Conservation (phyloP, 2,113 vertebrate genomes). For the Hemibagrus wyckioides region DNA sequence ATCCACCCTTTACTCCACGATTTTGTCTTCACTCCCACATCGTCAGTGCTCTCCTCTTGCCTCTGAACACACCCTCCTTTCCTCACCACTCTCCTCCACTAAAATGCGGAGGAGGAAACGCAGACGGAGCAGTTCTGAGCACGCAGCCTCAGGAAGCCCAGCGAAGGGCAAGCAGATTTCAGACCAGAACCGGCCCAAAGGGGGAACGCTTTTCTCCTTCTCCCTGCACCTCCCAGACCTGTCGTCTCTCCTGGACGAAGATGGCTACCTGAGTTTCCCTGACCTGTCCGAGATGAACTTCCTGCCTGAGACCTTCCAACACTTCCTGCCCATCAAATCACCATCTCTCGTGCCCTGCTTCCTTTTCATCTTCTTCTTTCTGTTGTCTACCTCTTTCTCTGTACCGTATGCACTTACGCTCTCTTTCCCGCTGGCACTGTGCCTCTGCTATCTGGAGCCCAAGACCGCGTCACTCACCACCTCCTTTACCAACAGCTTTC, state of each 20-base stretch:
- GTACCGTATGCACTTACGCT: constrained; percentile 96
- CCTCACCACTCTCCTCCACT: constrained; percentile 75
- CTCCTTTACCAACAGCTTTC: constrained; percentile 95
- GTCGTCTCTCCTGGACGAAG: constrained; percentile 89
- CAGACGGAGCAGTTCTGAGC: constrained; percentile 76
- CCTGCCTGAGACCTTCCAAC: constrained; percentile 87
- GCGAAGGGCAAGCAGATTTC: constrained; percentile 76
- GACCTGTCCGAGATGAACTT: constrained; percentile 87
- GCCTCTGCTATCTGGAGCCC: constrained; percentile 99
- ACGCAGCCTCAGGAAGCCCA: constrained; percentile 69
- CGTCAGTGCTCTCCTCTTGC: constrained; percentile 74
- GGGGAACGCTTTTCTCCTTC: constrained; percentile 93
- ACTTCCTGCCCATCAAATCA: constrained; percentile 91
- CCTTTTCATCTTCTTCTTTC: constrained; percentile 98
- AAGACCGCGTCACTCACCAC: constrained; percentile 96
- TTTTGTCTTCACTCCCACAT: constrained; percentile 68
- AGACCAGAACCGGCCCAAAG: constrained; percentile 66
- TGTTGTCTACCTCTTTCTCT: constrained; percentile 96
- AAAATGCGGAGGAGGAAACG: constrained; percentile 86
- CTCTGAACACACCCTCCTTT: constrained; percentile 76
- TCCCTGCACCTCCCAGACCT: constrained; percentile 96
- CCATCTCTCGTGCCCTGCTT: constrained; percentile 96
- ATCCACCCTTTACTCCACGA: constrained; percentile 63
- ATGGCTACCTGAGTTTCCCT: constrained; percentile 95
- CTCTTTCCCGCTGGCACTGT: constrained; percentile 97